Evolutionary conservation across 2,113 vertebrate genomes (phyloP).

Genomic region (Tetrao urogallus): DNA sequence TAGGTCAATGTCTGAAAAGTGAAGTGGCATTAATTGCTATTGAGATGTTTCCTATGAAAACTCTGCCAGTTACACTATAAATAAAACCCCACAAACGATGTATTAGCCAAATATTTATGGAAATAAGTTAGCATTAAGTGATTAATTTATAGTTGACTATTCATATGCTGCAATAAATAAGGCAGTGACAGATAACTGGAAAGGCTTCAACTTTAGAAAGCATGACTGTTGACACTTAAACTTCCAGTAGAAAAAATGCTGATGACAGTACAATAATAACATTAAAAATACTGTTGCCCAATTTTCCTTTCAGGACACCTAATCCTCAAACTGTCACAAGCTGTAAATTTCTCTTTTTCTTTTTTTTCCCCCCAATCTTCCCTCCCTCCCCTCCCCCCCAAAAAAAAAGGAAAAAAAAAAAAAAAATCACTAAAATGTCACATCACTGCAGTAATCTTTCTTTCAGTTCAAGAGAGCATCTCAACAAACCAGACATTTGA

Average conservation of each 20-base stretch:
- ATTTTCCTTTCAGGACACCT: neutral
- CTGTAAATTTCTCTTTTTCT: neutral
- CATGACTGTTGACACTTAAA: neutral
- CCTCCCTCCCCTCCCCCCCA: neutral
- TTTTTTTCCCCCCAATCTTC: neutral
- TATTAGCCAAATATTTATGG: neutral
- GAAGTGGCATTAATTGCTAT: neutral
- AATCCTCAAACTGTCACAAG: neutral
- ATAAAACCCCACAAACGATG: neutral
- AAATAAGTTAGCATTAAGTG: neutral
- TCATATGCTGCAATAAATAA: neutral
- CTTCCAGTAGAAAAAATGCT: neutral
- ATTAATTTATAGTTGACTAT: neutral
- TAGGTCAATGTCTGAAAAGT: neutral
- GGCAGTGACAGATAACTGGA: neutral
- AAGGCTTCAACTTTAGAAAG: neutral
- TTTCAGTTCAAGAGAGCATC: neutral
- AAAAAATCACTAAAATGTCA: neutral
- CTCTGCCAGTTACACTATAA: neutral
- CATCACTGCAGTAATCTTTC: neutral
- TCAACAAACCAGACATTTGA: conserved; percentile 6
- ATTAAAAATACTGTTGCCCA: neutral
- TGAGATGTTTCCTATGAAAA: neutral
- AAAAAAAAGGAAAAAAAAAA: neutral
- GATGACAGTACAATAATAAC: neutral